Evolutionary conservation across 2,888 invertebrate genomes (phyloP).

Genomic region (Tachina fera): DNA sequence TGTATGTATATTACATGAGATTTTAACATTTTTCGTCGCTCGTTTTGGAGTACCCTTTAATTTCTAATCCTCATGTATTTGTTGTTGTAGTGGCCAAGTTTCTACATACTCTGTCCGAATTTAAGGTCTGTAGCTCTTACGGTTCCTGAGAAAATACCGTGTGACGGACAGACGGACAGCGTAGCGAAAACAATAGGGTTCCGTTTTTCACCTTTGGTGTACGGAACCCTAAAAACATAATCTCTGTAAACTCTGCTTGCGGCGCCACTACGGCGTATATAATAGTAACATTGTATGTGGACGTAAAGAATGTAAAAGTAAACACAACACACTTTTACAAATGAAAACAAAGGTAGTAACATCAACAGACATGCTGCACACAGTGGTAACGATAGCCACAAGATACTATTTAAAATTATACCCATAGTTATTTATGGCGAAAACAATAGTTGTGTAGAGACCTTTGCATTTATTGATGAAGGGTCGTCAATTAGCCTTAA

Average conservation of each 20-base stretch:
- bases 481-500: neutral
- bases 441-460: neutral
- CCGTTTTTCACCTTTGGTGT: no score
- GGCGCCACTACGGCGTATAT: neutral
- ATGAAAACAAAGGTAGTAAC: constrained; percentile 6
- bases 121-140: no score
- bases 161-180: no score
- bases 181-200: no score
- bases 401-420: constrained; percentile 7
- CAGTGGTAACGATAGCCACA: neutral
- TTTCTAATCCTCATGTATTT: no score
- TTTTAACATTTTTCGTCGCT: no score
- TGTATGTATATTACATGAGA: no score
- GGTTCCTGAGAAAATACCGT: no score
- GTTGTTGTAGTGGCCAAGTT: no score
- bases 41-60: no score
- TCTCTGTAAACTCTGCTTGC: constrained; percentile 15
- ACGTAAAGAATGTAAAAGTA: constrained; percentile 26
- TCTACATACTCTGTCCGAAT: no score
- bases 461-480: neutral
- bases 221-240: no score
- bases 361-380: constrained; percentile 2
- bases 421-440: constrained; percentile 2
- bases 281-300: constrained; percentile 18
- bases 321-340: constrained; percentile 38